Evolutionary conservation across 2,113 vertebrate genomes (phyloP).

Genomic region (Oreochromis niloticus): DNA sequence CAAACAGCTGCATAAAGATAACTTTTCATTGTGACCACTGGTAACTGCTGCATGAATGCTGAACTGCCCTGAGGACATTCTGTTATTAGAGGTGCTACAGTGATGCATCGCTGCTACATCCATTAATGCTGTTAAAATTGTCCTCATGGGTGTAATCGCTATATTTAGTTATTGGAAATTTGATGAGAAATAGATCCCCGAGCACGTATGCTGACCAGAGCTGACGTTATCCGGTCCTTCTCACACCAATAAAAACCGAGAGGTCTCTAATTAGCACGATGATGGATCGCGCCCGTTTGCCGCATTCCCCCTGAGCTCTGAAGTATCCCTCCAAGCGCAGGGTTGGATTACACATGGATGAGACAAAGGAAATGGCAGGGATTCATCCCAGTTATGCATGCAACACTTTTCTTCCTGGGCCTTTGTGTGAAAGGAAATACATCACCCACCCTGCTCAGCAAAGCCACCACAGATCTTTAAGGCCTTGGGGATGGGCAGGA

Average conservation of each 20-base stretch:
- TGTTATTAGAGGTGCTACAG: constrained; percentile 21
- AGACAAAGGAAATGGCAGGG: constrained; percentile 4
- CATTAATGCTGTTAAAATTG: constrained; percentile 17
- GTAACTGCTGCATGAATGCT: background rate
- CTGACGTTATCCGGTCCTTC: constrained; percentile 24
- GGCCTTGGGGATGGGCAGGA: background rate
- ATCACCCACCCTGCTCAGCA: background rate
- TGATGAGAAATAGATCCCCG: constrained; percentile 38
- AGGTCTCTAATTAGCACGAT: constrained; percentile 50
- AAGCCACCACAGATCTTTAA: background rate
- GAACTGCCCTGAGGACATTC: background rate
- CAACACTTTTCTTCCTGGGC: background rate
- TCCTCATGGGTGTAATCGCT: constrained; percentile 13
- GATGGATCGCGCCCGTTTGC: constrained; percentile 30
- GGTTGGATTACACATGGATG: constrained; percentile 32
- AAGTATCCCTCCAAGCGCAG: background rate
- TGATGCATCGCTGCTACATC: constrained; percentile 22
- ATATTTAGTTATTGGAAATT: constrained; percentile 54
- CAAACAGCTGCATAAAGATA: background rate
- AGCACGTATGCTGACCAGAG: background rate
- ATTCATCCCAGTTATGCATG: background rate
- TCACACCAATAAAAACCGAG: constrained; percentile 34
- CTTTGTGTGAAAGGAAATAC: background rate
- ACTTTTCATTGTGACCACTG: background rate
- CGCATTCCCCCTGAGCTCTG: constrained; percentile 13